Evolutionary conservation across 2,113 vertebrate species (phyloP).

Genomic region (Pogona vitticeps): DNA sequence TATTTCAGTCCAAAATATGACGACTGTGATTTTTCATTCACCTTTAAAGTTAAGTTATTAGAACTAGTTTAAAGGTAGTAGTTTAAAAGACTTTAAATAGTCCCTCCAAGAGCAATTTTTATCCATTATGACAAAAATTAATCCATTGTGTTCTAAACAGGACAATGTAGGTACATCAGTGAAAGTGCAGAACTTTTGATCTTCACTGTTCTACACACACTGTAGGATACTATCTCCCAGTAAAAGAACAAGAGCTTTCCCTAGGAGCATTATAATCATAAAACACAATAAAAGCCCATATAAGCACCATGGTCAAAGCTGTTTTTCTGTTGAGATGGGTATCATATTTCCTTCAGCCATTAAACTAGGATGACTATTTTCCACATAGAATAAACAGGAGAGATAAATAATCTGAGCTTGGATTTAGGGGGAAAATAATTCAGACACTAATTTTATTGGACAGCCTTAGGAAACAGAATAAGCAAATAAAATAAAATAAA

Average conservation of each 20-base stretch:
- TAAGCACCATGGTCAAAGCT: not conserved
- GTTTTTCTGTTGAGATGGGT: not conserved
- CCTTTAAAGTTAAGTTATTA: not conserved
- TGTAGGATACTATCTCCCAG: not conserved
- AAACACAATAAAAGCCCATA: not conserved
- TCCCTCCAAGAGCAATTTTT: not conserved
- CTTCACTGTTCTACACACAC: not conserved
- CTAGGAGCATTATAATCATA: not conserved
- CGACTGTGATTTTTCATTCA: not conserved
- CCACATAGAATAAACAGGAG: no score
- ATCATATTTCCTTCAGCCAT: not conserved
- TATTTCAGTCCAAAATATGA: not conserved
- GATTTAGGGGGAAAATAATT: no score
- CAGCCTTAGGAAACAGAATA: no score
- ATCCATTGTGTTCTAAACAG: not conserved
- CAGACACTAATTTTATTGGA: no score
- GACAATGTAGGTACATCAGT: not conserved
- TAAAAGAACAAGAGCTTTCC: not conserved
- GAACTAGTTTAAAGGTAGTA: not conserved
- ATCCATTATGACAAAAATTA: not conserved
- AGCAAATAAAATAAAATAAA: no score
- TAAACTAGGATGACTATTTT: not conserved
- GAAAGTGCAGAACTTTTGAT: not conserved
- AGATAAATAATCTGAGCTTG: no score
- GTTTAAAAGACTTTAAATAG: conserved; percentile 1